Evolutionary conservation across 2,797 vertebrate species (phyloP).

Genomic region (Gadopsis bispinosus): DNA sequence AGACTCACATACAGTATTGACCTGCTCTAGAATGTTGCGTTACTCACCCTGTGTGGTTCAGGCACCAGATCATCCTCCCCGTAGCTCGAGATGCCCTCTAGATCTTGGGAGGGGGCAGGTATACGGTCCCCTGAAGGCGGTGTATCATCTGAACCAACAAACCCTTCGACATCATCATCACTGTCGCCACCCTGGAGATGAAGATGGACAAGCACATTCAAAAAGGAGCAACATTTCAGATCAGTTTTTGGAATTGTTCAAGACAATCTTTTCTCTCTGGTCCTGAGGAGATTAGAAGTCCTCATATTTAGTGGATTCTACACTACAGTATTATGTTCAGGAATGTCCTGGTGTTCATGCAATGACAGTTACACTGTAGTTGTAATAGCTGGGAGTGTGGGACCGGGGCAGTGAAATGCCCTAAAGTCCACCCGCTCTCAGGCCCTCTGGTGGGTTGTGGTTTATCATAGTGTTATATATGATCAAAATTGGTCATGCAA

Average conservation of each 20-base stretch:
- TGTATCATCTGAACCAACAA: constrained; percentile 70
- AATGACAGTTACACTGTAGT: not conserved
- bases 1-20: fast-evolving
- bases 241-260: not conserved
- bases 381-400: no score
- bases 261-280: not conserved
- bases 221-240: not conserved
- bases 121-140: constrained; percentile 60
- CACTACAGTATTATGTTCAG: not conserved
- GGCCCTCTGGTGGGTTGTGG: no score
- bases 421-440: no score
- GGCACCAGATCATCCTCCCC: constrained; percentile 90
- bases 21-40: not conserved
- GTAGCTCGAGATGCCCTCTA: constrained; percentile 75
- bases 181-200: constrained; percentile 86
- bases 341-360: not conserved
- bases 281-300: not conserved
- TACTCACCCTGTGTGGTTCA: constrained; percentile 90
- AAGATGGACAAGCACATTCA: not conserved
- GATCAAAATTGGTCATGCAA: no score
- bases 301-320: not conserved
- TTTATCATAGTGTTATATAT: no score
- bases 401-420: no score
- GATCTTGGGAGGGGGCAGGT: constrained; percentile 49
- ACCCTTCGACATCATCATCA: constrained; percentile 83